Conservation (phyloP, 1,140 invertebrate genomes). For the Harpegnathos saltator region DNA sequence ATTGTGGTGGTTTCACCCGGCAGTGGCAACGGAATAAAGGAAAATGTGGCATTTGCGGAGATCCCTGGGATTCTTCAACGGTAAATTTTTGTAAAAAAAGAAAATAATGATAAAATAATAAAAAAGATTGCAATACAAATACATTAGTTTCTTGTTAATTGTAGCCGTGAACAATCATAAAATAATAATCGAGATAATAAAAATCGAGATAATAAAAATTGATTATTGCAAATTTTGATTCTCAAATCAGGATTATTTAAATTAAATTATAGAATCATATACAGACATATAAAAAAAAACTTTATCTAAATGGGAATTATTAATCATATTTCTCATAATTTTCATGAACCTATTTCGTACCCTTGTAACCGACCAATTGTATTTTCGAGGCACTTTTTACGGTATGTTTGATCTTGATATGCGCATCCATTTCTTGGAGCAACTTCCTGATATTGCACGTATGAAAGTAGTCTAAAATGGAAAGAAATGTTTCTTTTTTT, state of each 20-base stretch:
- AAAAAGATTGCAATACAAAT: too few species aligned
- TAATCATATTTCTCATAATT: background rate
- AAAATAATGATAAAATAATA: too few species aligned
- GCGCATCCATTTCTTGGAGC: background rate
- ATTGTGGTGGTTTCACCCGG: conserved; percentile 94
- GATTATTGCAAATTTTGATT: too few species aligned
- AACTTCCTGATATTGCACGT: background rate
- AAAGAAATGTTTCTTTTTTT: conserved; percentile 18
- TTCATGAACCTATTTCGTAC: conserved; percentile 25
- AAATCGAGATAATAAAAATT: background rate
- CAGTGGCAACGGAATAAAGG: conserved; percentile 91
- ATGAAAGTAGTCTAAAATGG: conserved; percentile 32
- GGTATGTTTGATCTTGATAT: conserved; percentile 30
- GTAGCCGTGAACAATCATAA: too few species aligned
- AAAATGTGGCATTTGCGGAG: conserved; percentile 95
- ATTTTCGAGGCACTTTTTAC: conserved; percentile 13
- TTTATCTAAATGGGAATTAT: background rate
- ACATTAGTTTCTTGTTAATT: background rate
- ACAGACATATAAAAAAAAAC: background rate
- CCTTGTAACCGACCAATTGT: background rate
- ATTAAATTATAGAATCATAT: background rate
- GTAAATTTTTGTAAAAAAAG: conserved; percentile 72
- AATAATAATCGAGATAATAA: background rate
- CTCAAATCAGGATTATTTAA: too few species aligned
- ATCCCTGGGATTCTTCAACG: conserved; percentile 90